Percentiles rank a stretch among this genome's conserved stretches.
Evolutionary conservation across 1,140 invertebrate genomes (phyloP).

Genomic region (Drosophila quadrilineata): DNA sequence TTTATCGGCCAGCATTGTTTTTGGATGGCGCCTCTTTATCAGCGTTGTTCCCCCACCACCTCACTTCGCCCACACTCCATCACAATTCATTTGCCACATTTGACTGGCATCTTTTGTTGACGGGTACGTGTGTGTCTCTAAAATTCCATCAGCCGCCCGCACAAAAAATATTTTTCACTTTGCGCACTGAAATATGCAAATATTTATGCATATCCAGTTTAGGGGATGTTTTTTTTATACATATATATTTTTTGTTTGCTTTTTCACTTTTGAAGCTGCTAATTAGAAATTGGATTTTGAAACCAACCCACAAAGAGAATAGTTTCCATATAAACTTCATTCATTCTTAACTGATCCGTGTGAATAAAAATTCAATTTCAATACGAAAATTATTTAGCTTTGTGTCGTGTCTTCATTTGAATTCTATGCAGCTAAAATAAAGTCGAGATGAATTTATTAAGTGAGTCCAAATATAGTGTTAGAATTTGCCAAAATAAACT

Average conservation of each 20-base stretch:
- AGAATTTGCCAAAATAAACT: too few species aligned
- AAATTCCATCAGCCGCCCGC: conserved; percentile 34
- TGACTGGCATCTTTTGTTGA: background rate
- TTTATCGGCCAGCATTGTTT: conserved; percentile 64
- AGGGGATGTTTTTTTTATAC: too few species aligned
- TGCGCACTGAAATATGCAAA: conserved; percentile 71
- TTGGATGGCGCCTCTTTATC: background rate
- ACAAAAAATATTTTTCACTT: conserved; percentile 68
- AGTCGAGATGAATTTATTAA: too few species aligned
- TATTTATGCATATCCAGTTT: conserved; percentile 70
- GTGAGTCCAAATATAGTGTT: too few species aligned
- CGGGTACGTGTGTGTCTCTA: background rate
- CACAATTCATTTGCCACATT: background rate
- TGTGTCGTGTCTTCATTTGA: too few species aligned
- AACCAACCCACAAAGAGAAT: too few species aligned
- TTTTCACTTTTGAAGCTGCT: conserved; percentile 44
- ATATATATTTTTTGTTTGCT: conserved; percentile 12
- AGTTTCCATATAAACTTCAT: too few species aligned
- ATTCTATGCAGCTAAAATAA: too few species aligned
- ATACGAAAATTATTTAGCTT: too few species aligned
- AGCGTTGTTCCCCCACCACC: background rate
- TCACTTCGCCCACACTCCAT: background rate
- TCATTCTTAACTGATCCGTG: too few species aligned
- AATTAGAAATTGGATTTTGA: too few species aligned
- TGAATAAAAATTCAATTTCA: too few species aligned